Conservation (phyloP, 2,888 invertebrate species). For the Liopterus haemorrhoidalis region DNA sequence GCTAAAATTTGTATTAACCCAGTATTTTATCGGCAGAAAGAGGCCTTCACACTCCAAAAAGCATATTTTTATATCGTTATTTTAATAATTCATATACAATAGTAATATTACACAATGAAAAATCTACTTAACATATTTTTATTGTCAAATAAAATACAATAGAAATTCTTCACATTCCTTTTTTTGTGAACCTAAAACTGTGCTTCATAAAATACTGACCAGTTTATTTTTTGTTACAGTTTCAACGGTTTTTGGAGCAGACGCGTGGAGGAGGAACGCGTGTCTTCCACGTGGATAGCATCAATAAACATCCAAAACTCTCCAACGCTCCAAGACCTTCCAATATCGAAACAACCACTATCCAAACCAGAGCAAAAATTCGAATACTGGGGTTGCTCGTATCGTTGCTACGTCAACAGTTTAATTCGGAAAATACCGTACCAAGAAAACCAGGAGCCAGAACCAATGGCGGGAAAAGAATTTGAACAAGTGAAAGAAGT, state of each 20-base stretch:
- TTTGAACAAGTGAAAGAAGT: slow-evolving; percentile 28
- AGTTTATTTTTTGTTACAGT: slow-evolving; percentile 35
- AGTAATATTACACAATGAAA: no score
- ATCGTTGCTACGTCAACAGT: slow-evolving; percentile 2
- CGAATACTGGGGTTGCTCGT: slow-evolving; percentile 9
- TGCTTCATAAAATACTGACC: no score
- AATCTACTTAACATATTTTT: no score
- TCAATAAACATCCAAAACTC: slow-evolving; percentile 2
- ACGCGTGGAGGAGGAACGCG: slow-evolving; percentile 35
- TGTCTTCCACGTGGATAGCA: slow-evolving; percentile 34
- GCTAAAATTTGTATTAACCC: no score
- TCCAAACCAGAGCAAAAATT: slow-evolving; percentile 14
- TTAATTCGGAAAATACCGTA: slow-evolving; percentile 12
- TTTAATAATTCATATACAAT: no score
- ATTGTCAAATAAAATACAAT: no score
- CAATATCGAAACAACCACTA: slow-evolving; percentile 1
- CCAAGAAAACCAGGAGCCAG: slow-evolving; percentile 6
- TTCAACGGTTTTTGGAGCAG: slow-evolving; percentile 42
- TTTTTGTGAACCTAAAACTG: no score
- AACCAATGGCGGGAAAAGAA: slow-evolving; percentile 11
- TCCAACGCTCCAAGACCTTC: slow-evolving; percentile 15
- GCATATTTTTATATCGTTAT: no score
- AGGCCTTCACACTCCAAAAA: no score
- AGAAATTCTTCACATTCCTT: no score
- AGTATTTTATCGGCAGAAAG: no score